These are phyloP conservation scores for Semicossyphus pulcher DNA, from an alignment of 2,113 vertebrate genomes.

Conservation along the genomic window DNA sequence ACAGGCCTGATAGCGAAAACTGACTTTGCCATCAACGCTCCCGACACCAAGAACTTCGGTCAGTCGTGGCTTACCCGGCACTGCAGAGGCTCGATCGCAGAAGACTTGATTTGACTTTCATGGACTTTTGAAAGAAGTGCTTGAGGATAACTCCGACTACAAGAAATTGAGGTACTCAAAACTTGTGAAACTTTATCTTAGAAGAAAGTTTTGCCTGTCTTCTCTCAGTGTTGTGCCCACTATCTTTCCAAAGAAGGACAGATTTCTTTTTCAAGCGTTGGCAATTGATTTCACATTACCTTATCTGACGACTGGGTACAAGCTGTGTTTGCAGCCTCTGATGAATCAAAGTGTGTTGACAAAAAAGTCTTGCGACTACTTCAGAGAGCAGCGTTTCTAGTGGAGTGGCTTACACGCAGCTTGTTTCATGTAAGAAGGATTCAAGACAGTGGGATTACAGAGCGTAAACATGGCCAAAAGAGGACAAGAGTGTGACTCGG, in stretches of 20 bases:
- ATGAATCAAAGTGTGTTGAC: conserved; percentile 13
- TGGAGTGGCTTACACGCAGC: conserved; percentile 43
- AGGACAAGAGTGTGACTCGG: conserved; percentile 56
- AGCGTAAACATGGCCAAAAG: conserved; percentile 36
- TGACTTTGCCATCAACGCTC: conserved; percentile 18
- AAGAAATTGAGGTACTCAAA: conserved; percentile 6
- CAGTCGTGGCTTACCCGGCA: conserved; percentile 16
- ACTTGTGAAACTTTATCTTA: conserved; percentile 11
- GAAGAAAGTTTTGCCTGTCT: neutral
- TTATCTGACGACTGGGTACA: neutral
- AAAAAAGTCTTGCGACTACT: conserved; percentile 15
- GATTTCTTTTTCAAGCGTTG: neutral
- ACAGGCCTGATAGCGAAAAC: conserved; percentile 31
- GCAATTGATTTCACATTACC: neutral
- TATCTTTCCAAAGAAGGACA: neutral
- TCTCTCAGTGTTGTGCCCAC: neutral
- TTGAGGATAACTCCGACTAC: neutral
- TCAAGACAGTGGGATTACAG: conserved; percentile 57
- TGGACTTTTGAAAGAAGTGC: conserved; percentile 24
- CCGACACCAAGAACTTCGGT: conserved; percentile 39
- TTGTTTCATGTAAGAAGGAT: conserved; percentile 45
- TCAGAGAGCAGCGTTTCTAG: conserved; percentile 28
- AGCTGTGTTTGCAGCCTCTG: neutral
- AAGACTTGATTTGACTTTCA: conserved; percentile 36
- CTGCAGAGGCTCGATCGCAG: neutral